A percentile compares a stretch with the other conserved stretches of the same genome.
phyloP scores from a whole-genome alignment of 2,113 vertebrate genomes.

The Sander vitreus region DNA sequence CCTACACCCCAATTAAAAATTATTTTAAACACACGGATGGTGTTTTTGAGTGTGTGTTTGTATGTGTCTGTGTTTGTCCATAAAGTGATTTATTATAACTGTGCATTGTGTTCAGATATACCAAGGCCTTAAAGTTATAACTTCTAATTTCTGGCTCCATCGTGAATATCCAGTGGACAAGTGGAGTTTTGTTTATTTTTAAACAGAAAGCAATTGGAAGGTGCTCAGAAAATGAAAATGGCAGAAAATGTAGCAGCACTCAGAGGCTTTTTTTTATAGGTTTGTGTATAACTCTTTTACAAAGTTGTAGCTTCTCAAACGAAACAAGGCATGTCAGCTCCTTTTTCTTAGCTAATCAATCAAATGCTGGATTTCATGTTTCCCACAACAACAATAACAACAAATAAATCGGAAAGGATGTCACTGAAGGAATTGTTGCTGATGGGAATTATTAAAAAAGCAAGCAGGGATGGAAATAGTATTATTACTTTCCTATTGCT shows the following conservation, averaged over 20 bases:
- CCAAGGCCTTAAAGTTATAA: background rate
- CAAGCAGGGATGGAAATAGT: too few relatives aligned
- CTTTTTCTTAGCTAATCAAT: background rate
- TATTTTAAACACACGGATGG: constrained; percentile 12
- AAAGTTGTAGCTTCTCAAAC: background rate
- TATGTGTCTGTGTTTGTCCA: background rate
- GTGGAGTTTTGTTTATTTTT: constrained; percentile 1
- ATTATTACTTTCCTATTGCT: too few relatives aligned
- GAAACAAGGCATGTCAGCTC: background rate
- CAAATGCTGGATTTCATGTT: background rate
- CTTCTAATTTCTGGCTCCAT: background rate
- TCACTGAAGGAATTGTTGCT: background rate
- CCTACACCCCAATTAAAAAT: constrained; percentile 52
- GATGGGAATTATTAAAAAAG: too few relatives aligned
- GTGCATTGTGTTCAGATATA: background rate
- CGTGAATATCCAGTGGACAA: background rate
- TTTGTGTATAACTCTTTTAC: background rate
- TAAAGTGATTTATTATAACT: background rate
- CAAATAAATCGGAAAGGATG: background rate
- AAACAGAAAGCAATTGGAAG: background rate
- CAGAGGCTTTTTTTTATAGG: background rate
- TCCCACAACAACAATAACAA: background rate
- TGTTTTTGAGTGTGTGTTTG: background rate
- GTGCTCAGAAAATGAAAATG: background rate
- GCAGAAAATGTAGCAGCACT: background rate